Percentiles rank a stretch among this genome's conserved stretches.
phyloP scores from a whole-genome alignment of 2,797 vertebrate genomes.

The Scleropages formosus region DNA sequence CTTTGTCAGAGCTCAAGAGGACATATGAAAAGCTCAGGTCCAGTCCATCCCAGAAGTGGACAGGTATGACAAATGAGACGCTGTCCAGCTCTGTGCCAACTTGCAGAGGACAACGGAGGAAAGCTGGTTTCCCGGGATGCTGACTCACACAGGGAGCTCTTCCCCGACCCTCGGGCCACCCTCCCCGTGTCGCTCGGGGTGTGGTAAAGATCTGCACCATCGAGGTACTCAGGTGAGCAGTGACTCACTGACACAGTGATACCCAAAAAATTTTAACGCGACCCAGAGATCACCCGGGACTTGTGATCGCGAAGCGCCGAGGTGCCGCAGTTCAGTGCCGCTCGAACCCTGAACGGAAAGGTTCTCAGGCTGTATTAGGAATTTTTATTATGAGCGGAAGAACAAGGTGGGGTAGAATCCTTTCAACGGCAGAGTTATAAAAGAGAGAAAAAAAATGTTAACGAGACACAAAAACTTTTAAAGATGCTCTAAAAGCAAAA shows the following conservation, averaged over 20 bases:
- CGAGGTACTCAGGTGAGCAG: too few species aligned
- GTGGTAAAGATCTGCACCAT: too few species aligned
- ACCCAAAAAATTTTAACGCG: slow-evolving; percentile 48
- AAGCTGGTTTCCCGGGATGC: too few species aligned
- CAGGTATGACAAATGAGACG: too few species aligned
- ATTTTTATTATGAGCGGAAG: background rate
- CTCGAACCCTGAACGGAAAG: too few species aligned
- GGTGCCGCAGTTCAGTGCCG: background rate
- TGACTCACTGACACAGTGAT: slow-evolving; percentile 42
- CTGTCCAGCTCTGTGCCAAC: too few species aligned
- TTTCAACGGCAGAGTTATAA: slow-evolving; percentile 43
- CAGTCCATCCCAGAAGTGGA: too few species aligned
- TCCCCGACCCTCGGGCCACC: slow-evolving; percentile 53
- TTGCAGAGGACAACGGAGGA: too few species aligned
- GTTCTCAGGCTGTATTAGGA: too few species aligned
- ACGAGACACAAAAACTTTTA: slow-evolving; percentile 58
- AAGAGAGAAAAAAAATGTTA: slow-evolving; percentile 56
- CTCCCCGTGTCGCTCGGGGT: background rate
- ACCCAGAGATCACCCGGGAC: slow-evolving; percentile 9
- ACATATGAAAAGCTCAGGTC: too few species aligned
- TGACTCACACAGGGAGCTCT: slow-evolving; percentile 53
- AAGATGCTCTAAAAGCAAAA: slow-evolving; percentile 34
- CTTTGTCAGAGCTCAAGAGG: too few species aligned
- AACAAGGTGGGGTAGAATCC: slow-evolving; percentile 18
- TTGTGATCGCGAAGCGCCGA: slow-evolving; percentile 9